Evolutionary conservation across 2,888 invertebrate genomes (phyloP), one percentile per base, ranked within the genome.

Genomic region (Melanchra persicariae): DNA sequence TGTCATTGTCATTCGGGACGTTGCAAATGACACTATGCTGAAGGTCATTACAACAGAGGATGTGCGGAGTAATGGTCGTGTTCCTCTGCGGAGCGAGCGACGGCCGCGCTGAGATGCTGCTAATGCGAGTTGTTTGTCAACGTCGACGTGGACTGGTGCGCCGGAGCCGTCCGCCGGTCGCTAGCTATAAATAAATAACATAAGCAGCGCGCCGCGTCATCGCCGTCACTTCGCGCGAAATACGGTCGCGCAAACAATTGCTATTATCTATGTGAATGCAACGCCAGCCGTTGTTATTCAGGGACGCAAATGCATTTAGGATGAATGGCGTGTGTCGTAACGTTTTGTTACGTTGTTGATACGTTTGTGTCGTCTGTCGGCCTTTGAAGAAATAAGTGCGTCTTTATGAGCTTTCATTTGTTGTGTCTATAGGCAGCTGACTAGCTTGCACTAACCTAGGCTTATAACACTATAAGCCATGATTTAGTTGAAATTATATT

Each of bases 41-140:
- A 91, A 91, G 90, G 91, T 90, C 89, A 84, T 73, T 83, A 78
- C 76, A 87, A 83, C 68, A 82, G 87, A 89, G 89, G 89, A 90
- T 87, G 89, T 87, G 84, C 81, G 83, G 85, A 84, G 86, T 91
- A 91, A 91, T 90, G 84, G 88, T 78, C 77, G 85, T 89, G 89
- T 90, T 91, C 91, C 90, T 91, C 86, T 87, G 85, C 75, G 78
- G 76, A 77, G 82, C 65, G 73, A 71, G 74, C 81, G 73, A 69
- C 78, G 74, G 69, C 72, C 67, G 74, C 73, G 67, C 67, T 68
- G 77, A 80, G 85, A 84, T 88, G 88, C 82, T 89, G 88, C 87
- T 91, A 88, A 91, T 91, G 90, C 89, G 87, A 88, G 90, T 92
- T 95, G 94, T 94, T 94, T 93, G 93, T 94, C 93, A 93, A 92